Conservation (phyloP, 2,113 vertebrate genomes). For the Speoplatyrhinus poulsoni region DNA sequence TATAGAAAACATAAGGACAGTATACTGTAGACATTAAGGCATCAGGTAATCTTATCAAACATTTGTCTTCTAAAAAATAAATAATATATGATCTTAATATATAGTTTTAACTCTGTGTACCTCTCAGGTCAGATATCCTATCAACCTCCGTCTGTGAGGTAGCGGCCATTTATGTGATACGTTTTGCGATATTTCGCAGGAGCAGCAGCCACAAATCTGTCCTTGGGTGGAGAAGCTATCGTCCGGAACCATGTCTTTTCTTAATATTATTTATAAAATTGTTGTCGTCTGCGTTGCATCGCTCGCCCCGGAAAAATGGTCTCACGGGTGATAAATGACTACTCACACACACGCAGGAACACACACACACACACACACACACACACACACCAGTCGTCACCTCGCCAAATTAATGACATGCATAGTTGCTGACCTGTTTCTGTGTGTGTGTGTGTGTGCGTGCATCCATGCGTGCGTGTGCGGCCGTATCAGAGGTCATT, state of each 20-base stretch:
- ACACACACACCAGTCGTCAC: slow-evolving; percentile 14
- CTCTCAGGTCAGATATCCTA: slow-evolving; percentile 11
- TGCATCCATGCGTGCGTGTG: slow-evolving; percentile 6
- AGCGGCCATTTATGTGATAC: too few species aligned
- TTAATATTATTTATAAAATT: slow-evolving; percentile 29
- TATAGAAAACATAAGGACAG: slow-evolving; percentile 66
- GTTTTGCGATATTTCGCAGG: not conserved
- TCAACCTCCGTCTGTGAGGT: slow-evolving; percentile 28
- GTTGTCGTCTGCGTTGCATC: slow-evolving; percentile 50
- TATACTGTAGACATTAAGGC: slow-evolving; percentile 80
- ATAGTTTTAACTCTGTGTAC: slow-evolving; percentile 70
- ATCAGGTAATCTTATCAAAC: slow-evolving; percentile 75
- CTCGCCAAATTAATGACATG: slow-evolving; percentile 43
- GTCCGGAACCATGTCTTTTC: slow-evolving; percentile 21
- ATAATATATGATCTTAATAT: slow-evolving; percentile 66
- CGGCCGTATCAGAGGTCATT: not conserved
- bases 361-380: slow-evolving; percentile 13
- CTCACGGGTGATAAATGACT: slow-evolving; percentile 61
- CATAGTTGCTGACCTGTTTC: slow-evolving; percentile 52
- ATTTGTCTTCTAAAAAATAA: slow-evolving; percentile 80
- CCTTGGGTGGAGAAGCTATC: slow-evolving; percentile 51
- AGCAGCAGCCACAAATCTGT: slow-evolving; percentile 27
- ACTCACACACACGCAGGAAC: not conserved
- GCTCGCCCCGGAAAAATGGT: slow-evolving; percentile 48
- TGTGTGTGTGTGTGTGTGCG: not conserved